phyloP scores from a whole-genome alignment of 2,888 invertebrate species.

The Anorthoa munda region DNA sequence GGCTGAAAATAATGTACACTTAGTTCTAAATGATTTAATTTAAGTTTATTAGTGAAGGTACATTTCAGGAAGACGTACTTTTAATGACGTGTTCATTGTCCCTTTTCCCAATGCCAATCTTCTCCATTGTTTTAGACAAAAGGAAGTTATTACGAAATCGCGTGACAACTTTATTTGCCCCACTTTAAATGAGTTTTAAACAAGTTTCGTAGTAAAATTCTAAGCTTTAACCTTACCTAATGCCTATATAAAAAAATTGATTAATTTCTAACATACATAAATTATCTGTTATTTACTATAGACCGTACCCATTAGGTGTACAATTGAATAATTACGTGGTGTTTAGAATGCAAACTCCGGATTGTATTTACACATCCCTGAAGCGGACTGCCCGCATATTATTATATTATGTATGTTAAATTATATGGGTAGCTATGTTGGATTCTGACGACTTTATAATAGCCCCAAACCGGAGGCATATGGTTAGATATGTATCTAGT shows the following conservation, averaged over 20 bases:
- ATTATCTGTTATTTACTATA: slow-evolving; percentile 32
- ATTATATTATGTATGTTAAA: slow-evolving; percentile 56
- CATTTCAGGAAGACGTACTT: neutral
- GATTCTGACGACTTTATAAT: slow-evolving; percentile 43
- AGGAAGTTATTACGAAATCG: too few species aligned
- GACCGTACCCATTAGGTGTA: slow-evolving; percentile 68
- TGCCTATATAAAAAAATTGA: neutral
- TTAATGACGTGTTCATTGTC: too few species aligned
- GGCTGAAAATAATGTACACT: neutral
- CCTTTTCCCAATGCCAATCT: neutral
- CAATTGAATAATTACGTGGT: slow-evolving; percentile 83
- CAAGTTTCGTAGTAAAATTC: neutral
- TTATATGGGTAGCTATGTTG: slow-evolving; percentile 43
- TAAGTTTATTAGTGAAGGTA: neutral
- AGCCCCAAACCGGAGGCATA: slow-evolving; percentile 12
- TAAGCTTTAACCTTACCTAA: too few species aligned
- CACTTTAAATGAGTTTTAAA: neutral
- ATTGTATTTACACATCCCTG: slow-evolving; percentile 77
- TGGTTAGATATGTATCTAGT: neutral
- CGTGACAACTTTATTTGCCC: too few species aligned
- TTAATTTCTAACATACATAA: slow-evolving; percentile 15
- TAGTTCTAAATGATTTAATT: too few species aligned
- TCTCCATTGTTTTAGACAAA: neutral
- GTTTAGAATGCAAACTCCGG: slow-evolving; percentile 81
- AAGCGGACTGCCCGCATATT: slow-evolving; percentile 59